phyloP scores from a whole-genome alignment of 2,797 vertebrate species.

The Hypotaenidia philippensis region DNA sequence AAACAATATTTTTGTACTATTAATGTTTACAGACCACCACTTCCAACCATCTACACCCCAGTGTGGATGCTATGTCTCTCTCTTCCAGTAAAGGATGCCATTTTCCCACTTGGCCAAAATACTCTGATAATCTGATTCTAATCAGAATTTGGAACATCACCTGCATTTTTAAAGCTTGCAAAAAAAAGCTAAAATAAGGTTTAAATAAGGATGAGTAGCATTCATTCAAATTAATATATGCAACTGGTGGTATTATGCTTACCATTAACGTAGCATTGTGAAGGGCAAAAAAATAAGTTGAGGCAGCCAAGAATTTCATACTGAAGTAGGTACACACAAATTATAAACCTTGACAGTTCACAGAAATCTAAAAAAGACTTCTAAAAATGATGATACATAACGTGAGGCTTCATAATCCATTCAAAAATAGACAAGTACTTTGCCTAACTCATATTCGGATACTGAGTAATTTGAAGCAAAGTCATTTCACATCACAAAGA shows the following conservation, averaged over 20 bases:
- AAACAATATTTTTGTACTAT: neutral
- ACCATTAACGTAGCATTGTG: neutral
- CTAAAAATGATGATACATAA: neutral
- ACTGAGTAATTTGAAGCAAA: neutral
- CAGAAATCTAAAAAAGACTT: neutral
- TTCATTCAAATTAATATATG: neutral
- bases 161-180: neutral
- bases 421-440: conserved; percentile 10
- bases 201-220: neutral
- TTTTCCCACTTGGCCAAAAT: neutral
- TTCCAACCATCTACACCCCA: neutral
- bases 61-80: neutral
- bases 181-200: neutral
- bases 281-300: neutral
- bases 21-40: neutral
- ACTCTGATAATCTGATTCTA: neutral
- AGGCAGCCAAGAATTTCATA: neutral
- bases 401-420: neutral
- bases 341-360: neutral
- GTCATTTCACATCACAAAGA: neutral
- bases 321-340: neutral
- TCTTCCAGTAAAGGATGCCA: neutral
- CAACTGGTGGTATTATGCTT: neutral
- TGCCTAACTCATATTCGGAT: neutral
- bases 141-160: neutral